Base-by-base conservation (phyloP, 2,888 invertebrate species). In the Xestia xanthographa region DNA sequence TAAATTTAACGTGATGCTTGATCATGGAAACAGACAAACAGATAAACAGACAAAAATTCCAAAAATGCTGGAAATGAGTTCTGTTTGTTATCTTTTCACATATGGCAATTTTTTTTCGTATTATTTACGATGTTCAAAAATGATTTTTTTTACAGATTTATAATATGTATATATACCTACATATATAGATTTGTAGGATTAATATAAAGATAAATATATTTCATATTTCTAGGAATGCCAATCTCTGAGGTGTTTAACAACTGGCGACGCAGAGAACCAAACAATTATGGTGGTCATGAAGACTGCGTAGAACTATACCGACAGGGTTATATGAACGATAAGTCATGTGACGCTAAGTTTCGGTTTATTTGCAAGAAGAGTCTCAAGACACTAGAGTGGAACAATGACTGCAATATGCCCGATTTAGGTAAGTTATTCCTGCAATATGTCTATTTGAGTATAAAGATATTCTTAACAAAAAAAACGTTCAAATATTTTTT, bases 351-450 rank as follows among this genome's bases (percentile, higher is more conserved):
- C 5, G 82, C 80, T 12, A 88, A 81, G 14, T 90, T 85, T 62
- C 91, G 93, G 0, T 96, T 93, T 78, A 90, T 95, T 6, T 96
- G 95, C 87, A 95, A 94, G 87, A 95, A 94, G 79, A 88, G 89
- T 0, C 84, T 92, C 0, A 74, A 79, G 5, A 82, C 89, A 0
- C 58, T 95, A 11, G 86, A 92, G 17, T 95, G 95, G 95, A 94
- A 95, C 65, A 53, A 79, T 0, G 67, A 83, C 0, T 95, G 95
- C 75, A 88, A 93, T 67, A 90, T 93, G 71, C 93, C 94, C 0
- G 88, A 94, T 86, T 74, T 66, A 71, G 91, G 95, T 95, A 78
- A 74, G 62, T 29, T 48, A 11, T 62, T 38, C 29, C 22, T 62
- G 22, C 22, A 22, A 38, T 17, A 38, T 17, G 20, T 14, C 14